These are phyloP conservation scores for Lepilemur ruficaudatus DNA, from an alignment of 2,797 vertebrate genomes.

Conservation along the genomic window DNA sequence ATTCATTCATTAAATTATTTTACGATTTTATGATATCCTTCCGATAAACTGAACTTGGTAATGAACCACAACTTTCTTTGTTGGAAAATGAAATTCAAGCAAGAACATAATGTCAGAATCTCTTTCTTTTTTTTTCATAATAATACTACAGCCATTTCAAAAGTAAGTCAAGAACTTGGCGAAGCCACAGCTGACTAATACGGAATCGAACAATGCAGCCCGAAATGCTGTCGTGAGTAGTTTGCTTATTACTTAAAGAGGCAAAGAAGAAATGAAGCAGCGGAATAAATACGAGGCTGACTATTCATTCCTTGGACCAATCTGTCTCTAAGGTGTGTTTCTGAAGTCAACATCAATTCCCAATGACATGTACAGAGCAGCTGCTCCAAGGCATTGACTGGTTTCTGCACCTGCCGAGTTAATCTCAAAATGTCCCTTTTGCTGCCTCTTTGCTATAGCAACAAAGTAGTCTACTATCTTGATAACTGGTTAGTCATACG, in stretches of 20 bases:
- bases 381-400: not conserved
- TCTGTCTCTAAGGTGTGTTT: not conserved
- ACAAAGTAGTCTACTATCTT: not conserved
- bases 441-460: conserved; percentile 29
- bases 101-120: not conserved
- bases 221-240: not conserved
- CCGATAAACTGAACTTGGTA: not conserved
- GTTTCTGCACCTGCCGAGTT: conserved; percentile 15
- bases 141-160: not conserved
- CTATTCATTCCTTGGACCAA: not conserved
- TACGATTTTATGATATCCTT: not conserved
- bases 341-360: not conserved
- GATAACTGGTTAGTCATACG: not conserved
- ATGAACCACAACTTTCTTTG: not conserved
- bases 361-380: not conserved
- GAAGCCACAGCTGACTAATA: not conserved
- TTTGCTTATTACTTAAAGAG: not conserved
- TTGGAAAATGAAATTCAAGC: not conserved
- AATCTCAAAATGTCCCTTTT: conserved; percentile 34
- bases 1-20: not conserved
- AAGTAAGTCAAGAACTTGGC: not conserved
- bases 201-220: not conserved
- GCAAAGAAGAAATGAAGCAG: not conserved
- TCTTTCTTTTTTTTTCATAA: not conserved
- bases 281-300: not conserved